Evolutionary conservation across 2,888 invertebrate genomes (phyloP).

Genomic region (Phaonia tiefii): DNA sequence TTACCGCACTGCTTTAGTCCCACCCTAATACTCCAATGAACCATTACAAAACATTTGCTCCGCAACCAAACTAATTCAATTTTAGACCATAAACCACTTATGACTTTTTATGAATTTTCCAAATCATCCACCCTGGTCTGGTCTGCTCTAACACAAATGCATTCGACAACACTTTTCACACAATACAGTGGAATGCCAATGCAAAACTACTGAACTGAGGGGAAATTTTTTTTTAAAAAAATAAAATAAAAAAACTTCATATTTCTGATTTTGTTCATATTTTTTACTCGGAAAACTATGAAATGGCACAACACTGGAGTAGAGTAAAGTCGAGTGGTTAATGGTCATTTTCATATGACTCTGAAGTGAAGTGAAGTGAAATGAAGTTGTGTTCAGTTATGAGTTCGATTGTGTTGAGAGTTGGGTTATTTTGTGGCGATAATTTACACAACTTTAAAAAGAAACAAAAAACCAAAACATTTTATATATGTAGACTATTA

Average conservation of each 20-base stretch:
- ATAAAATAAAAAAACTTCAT: neutral
- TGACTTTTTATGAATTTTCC: neutral
- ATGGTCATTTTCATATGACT: too few species aligned
- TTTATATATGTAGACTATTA: too few species aligned
- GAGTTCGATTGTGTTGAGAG: neutral
- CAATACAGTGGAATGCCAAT: too few species aligned
- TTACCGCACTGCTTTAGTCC: neutral
- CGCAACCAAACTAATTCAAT: neutral
- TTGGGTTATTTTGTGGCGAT: neutral
- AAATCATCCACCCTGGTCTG: neutral
- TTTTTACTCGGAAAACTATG: too few species aligned
- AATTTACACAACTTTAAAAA: neutral
- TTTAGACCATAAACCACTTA: conserved; percentile 14
- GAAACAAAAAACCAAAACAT: too few species aligned
- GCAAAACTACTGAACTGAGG: too few species aligned
- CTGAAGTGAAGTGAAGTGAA: too few species aligned
- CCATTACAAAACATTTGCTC: neutral
- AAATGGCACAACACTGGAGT: too few species aligned
- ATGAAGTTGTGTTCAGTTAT: neutral
- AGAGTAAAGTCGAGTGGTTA: too few species aligned
- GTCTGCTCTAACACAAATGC: neutral
- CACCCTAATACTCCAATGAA: neutral
- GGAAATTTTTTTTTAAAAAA: neutral
- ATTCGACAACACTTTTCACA: neutral
- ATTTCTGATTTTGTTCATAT: too few species aligned